Base-by-base conservation (phyloP, 2,888 invertebrate genomes). In the Amblyjoppa proteus region DNA sequence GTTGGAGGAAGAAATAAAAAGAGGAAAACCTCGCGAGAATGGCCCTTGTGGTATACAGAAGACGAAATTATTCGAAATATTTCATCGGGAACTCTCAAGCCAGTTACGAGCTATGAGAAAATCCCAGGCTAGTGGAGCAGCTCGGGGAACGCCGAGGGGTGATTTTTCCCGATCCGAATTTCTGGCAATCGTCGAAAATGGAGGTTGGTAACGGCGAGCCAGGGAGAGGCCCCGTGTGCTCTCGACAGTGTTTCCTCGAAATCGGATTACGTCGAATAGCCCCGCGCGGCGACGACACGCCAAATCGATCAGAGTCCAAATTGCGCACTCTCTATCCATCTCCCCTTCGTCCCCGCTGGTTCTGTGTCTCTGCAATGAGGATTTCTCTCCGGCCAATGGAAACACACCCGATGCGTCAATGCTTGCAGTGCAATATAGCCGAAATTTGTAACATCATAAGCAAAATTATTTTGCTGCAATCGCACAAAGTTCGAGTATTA, bases 251-350 rank as follows among this genome's bases (percentile, higher is more conserved):
- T 85, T 80, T 76, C 76, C 77, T 73, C 69, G 76, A 85, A 85
- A 85, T 83, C 83, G 85, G 85, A 85, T 85, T 85, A 85, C 83
- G 73, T 53, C 51, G 76, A 80, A 85, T 83, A 76, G 76, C 61
- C 69, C 51, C 34, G 51, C 71, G 66, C 80, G 45, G 73, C 78
- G 66, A 82, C 83, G 83, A 80, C 76, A 83, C 74, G 80, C 76
- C 85, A 83, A 85, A 85, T 85, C 85, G 83, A 85, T 85, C 83
- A 83, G 76, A 83, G 68, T 75, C 83, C 85, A 83, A 85, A 85
- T 85, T 85, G 85, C 85, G 79, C 75, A 61, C 28, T 53, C 69
- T 80, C 75, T 53, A 66, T 41, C 77, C 66, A 31, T 25, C 69
- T 34, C 56, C 34, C 77, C 74, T 31, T 41, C 9, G 28, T 71